Evolutionary conservation across 2,888 invertebrate genomes (phyloP), one percentile per base, ranked within the genome.

Genomic region (Dicyrtomina minuta): DNA sequence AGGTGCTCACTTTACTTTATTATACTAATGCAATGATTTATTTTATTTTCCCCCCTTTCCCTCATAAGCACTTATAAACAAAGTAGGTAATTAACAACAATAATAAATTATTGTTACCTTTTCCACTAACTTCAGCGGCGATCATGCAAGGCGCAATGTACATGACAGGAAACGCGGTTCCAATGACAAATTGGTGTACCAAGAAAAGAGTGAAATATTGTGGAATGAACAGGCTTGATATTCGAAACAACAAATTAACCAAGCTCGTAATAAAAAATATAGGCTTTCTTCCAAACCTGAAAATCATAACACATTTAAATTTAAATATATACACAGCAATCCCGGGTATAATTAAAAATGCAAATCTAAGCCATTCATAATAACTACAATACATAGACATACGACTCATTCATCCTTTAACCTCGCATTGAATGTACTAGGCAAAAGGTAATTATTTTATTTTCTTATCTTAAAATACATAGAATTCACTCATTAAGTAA

Each of bases 211-310:
- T n/a, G 44, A 72, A 68, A 27, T 67, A 33, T n/a, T 74, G 67
- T 4, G 70, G 69, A 17, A 73, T 51, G 51, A 67, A 75, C 4
- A 77, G 64, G 56, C 73, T 72, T 0, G 70, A 46, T 33, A 65
- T 64, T 10, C 75, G 71, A 51, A 75, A 70, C 12, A 74, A 58
- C 1, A 68, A 44, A 33, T 73, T 76, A 1, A 82, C 79, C 24
- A 83, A 71, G 5, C 84, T 79, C 22, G 85, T 83, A 64, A 85
- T 79, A 74, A 84, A 84, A 78, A 83, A 85, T 15, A 85, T 82
- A 1, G 84, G 77, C 49, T 83, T 82, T 60, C 86, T 81, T 4
- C 86, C 86, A 62, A 82, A 82, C 70, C 86, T 86, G 77, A 41
- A 80, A 71, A 53, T 3, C 15, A 58, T 20, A 59, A 3, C n/a